Percentiles rank a stretch among this genome's conserved stretches.
These are phyloP conservation scores for Mercenaria mercenaria DNA, from an alignment of 1,140 invertebrate genomes.

Conservation along the genomic window DNA sequence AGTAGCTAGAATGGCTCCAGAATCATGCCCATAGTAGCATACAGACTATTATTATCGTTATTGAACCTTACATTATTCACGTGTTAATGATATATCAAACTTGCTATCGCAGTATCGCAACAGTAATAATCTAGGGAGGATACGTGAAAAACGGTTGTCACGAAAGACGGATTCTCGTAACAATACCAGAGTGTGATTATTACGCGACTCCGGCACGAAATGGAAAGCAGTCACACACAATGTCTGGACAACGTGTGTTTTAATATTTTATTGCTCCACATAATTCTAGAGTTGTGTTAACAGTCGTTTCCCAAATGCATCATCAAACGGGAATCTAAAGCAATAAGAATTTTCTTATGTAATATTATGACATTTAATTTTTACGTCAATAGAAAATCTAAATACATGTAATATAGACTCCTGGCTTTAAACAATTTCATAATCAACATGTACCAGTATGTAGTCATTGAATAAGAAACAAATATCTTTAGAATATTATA, in stretches of 20 bases:
- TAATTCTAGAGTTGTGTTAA: background rate
- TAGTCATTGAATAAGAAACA: too few relatives aligned
- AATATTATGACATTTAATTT: background rate
- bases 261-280: conserved; percentile 1
- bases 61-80: background rate
- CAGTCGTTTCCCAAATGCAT: background rate
- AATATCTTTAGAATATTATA: too few relatives aligned
- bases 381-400: too few relatives aligned
- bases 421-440: too few relatives aligned
- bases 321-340: background rate
- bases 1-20: background rate
- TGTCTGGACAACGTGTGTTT: background rate
- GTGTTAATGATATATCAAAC: background rate
- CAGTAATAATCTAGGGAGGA: background rate
- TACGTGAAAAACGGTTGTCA: background rate
- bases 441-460: too few relatives aligned
- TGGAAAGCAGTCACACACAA: background rate
- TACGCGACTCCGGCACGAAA: background rate
- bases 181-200: too few relatives aligned
- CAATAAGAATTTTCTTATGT: background rate
- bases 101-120: background rate
- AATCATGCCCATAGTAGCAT: background rate
- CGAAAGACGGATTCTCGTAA: background rate
- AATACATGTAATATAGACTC: too few relatives aligned
- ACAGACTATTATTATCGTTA: background rate